phyloP scores from a whole-genome alignment of 2,888 invertebrate genomes.

The Malthinus seriepunctatus region DNA sequence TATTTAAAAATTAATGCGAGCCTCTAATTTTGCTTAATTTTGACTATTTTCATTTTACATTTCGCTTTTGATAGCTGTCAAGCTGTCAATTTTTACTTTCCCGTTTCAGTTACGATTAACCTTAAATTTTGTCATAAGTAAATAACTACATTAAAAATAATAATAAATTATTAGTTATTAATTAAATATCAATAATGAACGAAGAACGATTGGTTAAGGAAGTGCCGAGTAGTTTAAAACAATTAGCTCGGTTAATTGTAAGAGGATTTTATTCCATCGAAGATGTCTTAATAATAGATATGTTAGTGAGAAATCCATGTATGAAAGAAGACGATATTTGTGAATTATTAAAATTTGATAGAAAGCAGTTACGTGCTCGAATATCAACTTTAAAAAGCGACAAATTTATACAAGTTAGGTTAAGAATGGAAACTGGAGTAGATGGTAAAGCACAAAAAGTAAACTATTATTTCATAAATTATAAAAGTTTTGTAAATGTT shows the following conservation, averaged over 20 bases:
- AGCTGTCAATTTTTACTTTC: too few relatives aligned
- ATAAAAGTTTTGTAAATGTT: constrained; percentile 95
- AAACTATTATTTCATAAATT: constrained; percentile 97
- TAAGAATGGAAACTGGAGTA: constrained; percentile 93
- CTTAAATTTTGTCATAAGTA: too few relatives aligned
- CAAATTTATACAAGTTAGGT: constrained; percentile 88
- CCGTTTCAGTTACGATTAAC: too few relatives aligned
- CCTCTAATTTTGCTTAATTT: too few relatives aligned
- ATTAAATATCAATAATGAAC: constrained; percentile 55
- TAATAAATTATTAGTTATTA: too few relatives aligned
- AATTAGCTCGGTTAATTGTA: constrained; percentile 87
- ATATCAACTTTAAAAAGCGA: constrained; percentile 87
- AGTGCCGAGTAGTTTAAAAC: constrained; percentile 91
- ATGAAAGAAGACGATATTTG: constrained; percentile 91
- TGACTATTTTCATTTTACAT: too few relatives aligned
- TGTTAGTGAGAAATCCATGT: constrained; percentile 94
- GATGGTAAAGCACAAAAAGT: constrained; percentile 96
- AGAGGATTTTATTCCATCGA: constrained; percentile 93
- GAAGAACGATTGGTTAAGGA: constrained; percentile 84
- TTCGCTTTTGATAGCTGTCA: too few relatives aligned
- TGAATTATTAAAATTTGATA: constrained; percentile 89
- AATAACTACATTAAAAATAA: too few relatives aligned
- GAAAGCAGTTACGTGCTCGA: constrained; percentile 88
- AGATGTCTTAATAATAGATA: constrained; percentile 92
- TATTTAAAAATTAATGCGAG: too few relatives aligned